Evolutionary conservation across 2,797 vertebrate genomes (phyloP), one percentile per base, ranked within the genome.

Genomic region (Sebastolobus altivelis): DNA sequence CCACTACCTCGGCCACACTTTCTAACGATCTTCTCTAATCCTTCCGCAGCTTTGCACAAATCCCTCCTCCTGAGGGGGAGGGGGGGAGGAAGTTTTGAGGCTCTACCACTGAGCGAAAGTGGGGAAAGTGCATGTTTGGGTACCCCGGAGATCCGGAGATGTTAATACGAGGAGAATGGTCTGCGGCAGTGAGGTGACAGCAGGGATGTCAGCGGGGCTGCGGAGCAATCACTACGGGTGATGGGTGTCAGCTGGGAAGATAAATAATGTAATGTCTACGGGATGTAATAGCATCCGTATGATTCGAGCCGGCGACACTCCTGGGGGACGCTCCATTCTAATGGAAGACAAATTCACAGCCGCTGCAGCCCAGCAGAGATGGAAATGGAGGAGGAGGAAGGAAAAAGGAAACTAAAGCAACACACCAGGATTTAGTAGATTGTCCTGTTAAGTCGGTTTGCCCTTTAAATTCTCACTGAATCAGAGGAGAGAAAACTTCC

Each of bases 231-330:
- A 72, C 82, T 58, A 66, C 31, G 76, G 81, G 84, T 85, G 87
- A 91, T 70, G 75, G 89, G 77, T 88, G 88, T 90, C 90, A 88
- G 81, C 80, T 70, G 78, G 73, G 65, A 84, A 83, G 80, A 92
- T 93, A 88, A 90, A 93, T 93, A 89, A 90, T 89, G 89, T 81
- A 86, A 87, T 33, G 82, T 81, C 84, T 68, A 29, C 22, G 67
- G 87, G 86, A 79, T 85, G 89, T 77, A 79, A 82, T 70, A 77
- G 87, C 84, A 85, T 84, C 66, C 62, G 67, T 84, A 81, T 77
- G 85, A 92, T 74, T 88, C 25, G 55, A 82, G 85, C 74, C 65
- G 18, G 87, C 80, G 86, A 85, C 89, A 71, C 77, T 87, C 75
- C 75, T 31, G 58, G 71, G 81, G 75, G 83, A 82, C 4, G 72